phyloP scores from a whole-genome alignment of 2,888 invertebrate species.

The Melieria omissa region DNA sequence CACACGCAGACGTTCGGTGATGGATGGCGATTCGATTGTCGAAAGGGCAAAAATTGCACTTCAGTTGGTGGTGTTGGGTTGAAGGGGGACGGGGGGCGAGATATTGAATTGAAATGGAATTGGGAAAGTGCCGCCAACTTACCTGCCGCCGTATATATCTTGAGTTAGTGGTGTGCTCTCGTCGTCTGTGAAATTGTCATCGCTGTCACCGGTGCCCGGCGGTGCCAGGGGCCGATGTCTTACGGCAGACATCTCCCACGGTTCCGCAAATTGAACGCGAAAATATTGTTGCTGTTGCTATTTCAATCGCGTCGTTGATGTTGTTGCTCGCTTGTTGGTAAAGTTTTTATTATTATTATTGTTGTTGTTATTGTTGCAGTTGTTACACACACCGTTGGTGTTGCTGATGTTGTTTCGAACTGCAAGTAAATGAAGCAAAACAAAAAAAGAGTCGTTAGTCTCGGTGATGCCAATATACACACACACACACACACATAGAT shows the following conservation, averaged over 20 bases:
- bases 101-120: not conserved
- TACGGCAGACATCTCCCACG: slow-evolving; percentile 71
- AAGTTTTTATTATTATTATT: not conserved
- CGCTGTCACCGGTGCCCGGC: slow-evolving; percentile 71
- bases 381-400: not conserved
- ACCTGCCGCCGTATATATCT: slow-evolving; percentile 93
- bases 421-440: not conserved
- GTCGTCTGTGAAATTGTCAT: slow-evolving; percentile 85
- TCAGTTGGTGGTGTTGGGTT: not conserved
- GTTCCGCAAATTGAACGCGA: slow-evolving; percentile 9
- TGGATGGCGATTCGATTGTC: too few species aligned
- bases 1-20: not conserved
- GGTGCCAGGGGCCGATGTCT: slow-evolving; percentile 72
- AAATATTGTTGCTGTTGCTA: slow-evolving; percentile 20
- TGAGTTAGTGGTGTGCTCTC: slow-evolving; percentile 88
- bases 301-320: not conserved
- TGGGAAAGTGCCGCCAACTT: slow-evolving; percentile 56
- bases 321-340: slow-evolving; percentile 13
- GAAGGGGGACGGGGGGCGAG: not conserved
- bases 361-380: not conserved
- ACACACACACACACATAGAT: not conserved
- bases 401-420: slow-evolving; percentile 9
- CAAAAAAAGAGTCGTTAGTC: slow-evolving; percentile 11
- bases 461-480: not conserved
- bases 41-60: not conserved